Evolutionary conservation across 1,140 invertebrate species (phyloP).

Genomic region (Ceratosolen fusciceps): DNA sequence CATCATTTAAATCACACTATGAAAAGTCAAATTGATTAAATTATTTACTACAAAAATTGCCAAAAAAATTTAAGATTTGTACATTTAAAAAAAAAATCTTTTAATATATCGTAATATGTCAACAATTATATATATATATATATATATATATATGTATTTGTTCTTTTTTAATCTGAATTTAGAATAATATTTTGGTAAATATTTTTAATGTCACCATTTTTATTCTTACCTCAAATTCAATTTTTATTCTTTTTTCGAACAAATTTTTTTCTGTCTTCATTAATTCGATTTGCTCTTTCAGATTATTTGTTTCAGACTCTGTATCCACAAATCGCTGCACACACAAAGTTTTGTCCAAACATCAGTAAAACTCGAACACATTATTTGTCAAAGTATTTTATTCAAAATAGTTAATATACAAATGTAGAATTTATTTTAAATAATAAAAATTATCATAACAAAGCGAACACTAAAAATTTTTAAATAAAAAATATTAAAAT

Average conservation of each 20-base stretch:
- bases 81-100: too few species aligned
- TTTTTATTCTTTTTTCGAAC: constrained; percentile 65
- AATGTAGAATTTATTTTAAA: constrained; percentile 47
- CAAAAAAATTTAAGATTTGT: too few species aligned
- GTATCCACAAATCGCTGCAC: constrained; percentile 69
- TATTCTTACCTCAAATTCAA: constrained; percentile 62
- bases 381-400: constrained; percentile 52
- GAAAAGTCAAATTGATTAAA: too few species aligned
- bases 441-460: constrained; percentile 5
- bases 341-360: constrained; percentile 57
- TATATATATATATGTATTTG: not conserved
- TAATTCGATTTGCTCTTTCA: constrained; percentile 63
- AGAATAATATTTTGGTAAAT: too few species aligned
- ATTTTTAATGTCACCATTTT: constrained; percentile 17
- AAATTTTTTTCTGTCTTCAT: constrained; percentile 66
- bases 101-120: too few species aligned
- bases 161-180: not conserved
- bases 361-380: constrained; percentile 63
- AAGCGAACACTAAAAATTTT: constrained; percentile 19
- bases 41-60: too few species aligned
- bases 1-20: too few species aligned
- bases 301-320: constrained; percentile 68
- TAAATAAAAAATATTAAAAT: constrained; percentile 31
- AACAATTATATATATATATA: not conserved
- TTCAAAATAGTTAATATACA: constrained; percentile 49